Evolutionary conservation across 2,888 invertebrate genomes (phyloP).

Genomic region (Camponotus fellah): DNA sequence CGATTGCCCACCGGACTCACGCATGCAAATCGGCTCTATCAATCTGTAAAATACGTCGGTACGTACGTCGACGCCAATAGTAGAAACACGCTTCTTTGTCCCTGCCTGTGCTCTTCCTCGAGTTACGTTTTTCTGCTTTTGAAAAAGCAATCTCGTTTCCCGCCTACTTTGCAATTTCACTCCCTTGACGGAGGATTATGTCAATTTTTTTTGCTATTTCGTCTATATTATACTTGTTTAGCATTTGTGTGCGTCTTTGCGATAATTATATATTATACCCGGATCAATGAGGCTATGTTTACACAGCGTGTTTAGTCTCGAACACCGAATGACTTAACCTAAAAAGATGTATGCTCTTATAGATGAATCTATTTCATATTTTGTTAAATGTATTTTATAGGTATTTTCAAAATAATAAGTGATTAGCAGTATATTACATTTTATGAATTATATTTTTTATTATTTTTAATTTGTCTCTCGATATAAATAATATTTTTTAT

Average conservation of each 20-base stretch:
- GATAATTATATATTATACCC: background rate
- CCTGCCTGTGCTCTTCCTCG: background rate
- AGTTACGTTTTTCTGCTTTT: background rate
- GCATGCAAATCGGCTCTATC: slow-evolving; percentile 71
- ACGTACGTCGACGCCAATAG: slow-evolving; percentile 54
- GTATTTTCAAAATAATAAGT: background rate
- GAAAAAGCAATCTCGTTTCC: background rate
- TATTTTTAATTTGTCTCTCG: background rate
- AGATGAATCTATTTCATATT: background rate
- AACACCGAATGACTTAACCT: slow-evolving; percentile 67
- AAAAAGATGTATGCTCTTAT: background rate
- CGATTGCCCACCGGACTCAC: slow-evolving; percentile 80
- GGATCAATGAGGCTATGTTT: slow-evolving; percentile 27
- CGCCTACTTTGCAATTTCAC: background rate
- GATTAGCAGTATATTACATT: background rate
- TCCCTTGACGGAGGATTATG: no score
- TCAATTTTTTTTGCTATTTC: background rate
- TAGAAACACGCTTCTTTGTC: background rate
- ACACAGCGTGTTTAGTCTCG: slow-evolving; percentile 14
- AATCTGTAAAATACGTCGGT: slow-evolving; percentile 77
- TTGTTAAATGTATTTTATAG: background rate
- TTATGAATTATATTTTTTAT: background rate
- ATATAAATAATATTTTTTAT: background rate
- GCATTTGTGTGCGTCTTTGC: background rate
- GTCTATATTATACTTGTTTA: background rate